Evolutionary conservation across 92 coral and sea anemone genomes (phyloP).

Genomic region (Porites evermanni): DNA sequence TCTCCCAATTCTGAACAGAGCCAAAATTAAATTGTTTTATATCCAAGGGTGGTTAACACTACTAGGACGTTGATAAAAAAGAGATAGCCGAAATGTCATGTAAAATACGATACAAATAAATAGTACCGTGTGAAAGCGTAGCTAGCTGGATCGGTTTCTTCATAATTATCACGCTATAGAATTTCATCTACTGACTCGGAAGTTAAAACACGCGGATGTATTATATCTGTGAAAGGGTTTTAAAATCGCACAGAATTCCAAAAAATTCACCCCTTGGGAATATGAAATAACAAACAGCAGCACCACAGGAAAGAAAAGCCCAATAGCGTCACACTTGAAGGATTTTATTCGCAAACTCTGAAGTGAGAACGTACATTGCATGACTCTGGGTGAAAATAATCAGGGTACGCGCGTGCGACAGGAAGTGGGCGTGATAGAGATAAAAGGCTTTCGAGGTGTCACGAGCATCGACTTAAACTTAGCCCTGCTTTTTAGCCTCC

Average conservation of each 20-base stretch:
- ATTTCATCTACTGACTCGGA: no score
- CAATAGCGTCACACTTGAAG: not conserved
- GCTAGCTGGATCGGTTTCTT: no score
- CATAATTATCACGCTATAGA: no score
- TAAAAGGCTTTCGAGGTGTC: slow-evolving; percentile 27
- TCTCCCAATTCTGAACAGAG: not conserved
- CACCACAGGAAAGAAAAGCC: not conserved
- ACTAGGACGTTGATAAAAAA: no score
- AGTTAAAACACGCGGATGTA: no score
- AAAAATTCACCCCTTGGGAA: not conserved
- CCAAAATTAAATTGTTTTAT: not conserved
- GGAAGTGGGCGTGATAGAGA: slow-evolving; percentile 61
- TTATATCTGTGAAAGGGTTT: no score
- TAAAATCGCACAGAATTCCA: no score
- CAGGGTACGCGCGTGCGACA: slow-evolving; percentile 21
- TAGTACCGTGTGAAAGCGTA: no score
- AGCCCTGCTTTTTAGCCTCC: not conserved
- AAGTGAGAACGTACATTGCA: not conserved
- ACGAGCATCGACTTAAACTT: not conserved
- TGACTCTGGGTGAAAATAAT: not conserved
- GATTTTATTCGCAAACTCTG: not conserved
- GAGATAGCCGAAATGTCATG: no score
- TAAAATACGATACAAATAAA: no score
- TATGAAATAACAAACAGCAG: not conserved
- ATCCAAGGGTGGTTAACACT: not conserved